Base-by-base conservation (phyloP, 2,113 vertebrate genomes). In the Austrofundulus limnaeus region DNA sequence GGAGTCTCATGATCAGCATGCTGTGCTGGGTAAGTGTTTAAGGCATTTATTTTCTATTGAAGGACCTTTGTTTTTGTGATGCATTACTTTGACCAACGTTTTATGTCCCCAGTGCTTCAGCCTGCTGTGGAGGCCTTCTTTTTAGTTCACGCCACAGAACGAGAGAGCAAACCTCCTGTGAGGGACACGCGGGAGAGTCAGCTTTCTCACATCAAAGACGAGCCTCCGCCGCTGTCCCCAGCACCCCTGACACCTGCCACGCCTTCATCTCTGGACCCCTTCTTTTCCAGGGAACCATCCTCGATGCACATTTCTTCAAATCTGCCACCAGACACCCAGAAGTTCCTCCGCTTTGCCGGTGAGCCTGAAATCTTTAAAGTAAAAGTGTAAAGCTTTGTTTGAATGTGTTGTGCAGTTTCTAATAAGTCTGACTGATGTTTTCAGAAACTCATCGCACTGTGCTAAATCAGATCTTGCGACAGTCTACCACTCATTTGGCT, bases 221-320 rank as follows among this genome's bases (percentile, higher is more conserved):
- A 97, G 61, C 95, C 95, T 0, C 95, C 94, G 9, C 95, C 95
- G 0, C 92, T 97, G 17, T 96, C 95, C 1, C 95, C 95, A 0
- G 95, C 95, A 2, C 95, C 95, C 2, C 92, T 97, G 48, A 97
- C 95, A 15, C 95, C 95, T 1, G 95, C 95, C 52, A 96, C 95
- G 5, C 95, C 95, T 37, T 96, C 95, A 17, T 95, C 95, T 64
- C 89, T 96, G 37, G 95, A 97, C 79, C 95, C 95, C 0, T 97
- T 97, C 88, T 97, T 96, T 70, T 96, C 95, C 79, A 88, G 95
- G 59, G 95, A 97, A 49, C 95, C 95, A 11, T 96, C 95, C 1
- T 95, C 94, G 75, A 96, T 97, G 95, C 94, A 96, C 78, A 97
- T 97, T 70, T 97, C 95, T 62, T 95, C 95, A 80, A 97, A 95